Conservation (phyloP, 2,888 invertebrate genomes). For the Dynastes grantii region DNA sequence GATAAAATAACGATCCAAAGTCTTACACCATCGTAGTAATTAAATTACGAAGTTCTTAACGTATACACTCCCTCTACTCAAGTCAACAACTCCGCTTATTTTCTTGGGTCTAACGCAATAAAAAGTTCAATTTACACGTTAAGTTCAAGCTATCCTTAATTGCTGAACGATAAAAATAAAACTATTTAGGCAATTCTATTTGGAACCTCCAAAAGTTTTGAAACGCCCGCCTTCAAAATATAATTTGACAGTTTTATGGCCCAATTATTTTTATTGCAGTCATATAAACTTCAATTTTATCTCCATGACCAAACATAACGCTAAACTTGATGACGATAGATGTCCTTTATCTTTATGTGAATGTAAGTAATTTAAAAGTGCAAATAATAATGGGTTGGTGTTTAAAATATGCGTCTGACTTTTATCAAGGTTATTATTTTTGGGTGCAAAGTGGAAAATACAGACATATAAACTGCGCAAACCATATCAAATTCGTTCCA, state of each 20-base stretch:
- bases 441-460: too few relatives aligned
- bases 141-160: not conserved
- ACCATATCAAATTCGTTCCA: not conserved
- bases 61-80: too few relatives aligned
- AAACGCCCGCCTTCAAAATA: conserved; percentile 18
- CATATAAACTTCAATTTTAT: conserved; percentile 30
- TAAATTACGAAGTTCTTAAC: too few relatives aligned
- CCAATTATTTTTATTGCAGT: conserved; percentile 18
- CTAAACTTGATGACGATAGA: not conserved
- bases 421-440: too few relatives aligned
- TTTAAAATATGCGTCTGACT: too few relatives aligned
- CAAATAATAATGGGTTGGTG: not conserved
- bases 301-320: not conserved
- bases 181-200: not conserved
- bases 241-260: conserved; percentile 13
- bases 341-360: not conserved
- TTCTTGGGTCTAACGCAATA: not conserved
- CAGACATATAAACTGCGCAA: not conserved
- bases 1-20: too few relatives aligned
- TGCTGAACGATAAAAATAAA: not conserved
- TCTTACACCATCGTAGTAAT: too few relatives aligned
- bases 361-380: not conserved
- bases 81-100: too few relatives aligned
- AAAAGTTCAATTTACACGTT: not conserved
- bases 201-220: not conserved